Evolutionary conservation across 2,797 vertebrate genomes (phyloP), one percentile per base, ranked within the genome.

Genomic region (Spinus pinus): DNA sequence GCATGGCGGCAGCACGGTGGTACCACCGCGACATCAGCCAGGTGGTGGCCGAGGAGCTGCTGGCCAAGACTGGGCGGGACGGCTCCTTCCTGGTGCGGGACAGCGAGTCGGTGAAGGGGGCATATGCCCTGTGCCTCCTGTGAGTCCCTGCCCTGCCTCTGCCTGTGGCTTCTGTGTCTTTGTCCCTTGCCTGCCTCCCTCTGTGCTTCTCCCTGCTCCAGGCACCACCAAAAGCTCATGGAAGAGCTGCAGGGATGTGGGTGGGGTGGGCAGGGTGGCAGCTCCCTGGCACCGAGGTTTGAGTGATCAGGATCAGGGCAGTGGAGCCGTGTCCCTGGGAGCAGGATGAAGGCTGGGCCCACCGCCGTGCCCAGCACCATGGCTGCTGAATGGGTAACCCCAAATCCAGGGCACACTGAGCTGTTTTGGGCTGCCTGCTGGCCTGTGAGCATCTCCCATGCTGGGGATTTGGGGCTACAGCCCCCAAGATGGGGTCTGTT

Each of bases 11-110:
- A 9, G 95, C 91, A 4, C 91, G 81, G 69, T 99, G 99, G 99
- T 99, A 99, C 94, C 98, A 99, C 96, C 94, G 98, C 57, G 98
- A 99, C 97, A 98, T 99, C 97, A 99, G 98, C 96, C 98, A 98
- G 20, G 98, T 98, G 71, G 98, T 97, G 44, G 98, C 99, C 0
- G 99, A 99, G 96, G 98, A 99, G 82, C 96, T 99, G 93, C 95
- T 99, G 97, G 98, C 98, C 81, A 97, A 95, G 75, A 98, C 98
- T 0, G 98, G 98, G 22, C 97, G 97, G 89, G 98, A 99, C 24
- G 99, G 99, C 90, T 98, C 98, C 97, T 99, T 98, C 97, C 97
- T 99, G 72, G 98, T 99, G 90, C 98, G 99, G 96, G 98, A 99
- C 98, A 99, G 99, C 64, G 99, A 99, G 96, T 99, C 99, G 41